phyloP scores from a whole-genome alignment of 2,888 invertebrate genomes.

The Scelioninae gen. 2 region DNA sequence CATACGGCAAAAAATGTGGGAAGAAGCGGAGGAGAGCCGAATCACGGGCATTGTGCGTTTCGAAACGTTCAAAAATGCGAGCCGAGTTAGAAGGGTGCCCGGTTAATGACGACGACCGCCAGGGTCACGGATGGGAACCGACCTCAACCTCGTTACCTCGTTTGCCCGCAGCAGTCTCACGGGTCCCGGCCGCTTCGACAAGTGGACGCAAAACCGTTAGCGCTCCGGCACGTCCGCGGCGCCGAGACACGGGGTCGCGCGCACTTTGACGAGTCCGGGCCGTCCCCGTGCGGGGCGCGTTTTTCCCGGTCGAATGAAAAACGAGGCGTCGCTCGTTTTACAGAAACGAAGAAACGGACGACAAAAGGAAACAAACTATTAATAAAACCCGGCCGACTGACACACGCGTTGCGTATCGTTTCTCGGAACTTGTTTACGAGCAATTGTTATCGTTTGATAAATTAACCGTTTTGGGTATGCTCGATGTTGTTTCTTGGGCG shows the following conservation, averaged over 20 bases:
- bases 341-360: slow-evolving; percentile 26
- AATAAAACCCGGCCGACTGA: slow-evolving; percentile 46
- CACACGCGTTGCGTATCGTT: slow-evolving; percentile 28
- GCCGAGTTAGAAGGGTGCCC: slow-evolving; percentile 52
- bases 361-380: slow-evolving; percentile 54
- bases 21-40: too few relatives aligned
- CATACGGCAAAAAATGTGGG: too few relatives aligned
- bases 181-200: slow-evolving; percentile 56
- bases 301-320: slow-evolving; percentile 47
- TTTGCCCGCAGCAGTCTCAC: slow-evolving; percentile 54
- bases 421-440: too few relatives aligned
- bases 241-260: slow-evolving; percentile 53
- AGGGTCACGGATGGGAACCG: slow-evolving; percentile 63
- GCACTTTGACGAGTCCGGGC: slow-evolving; percentile 44
- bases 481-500: too few relatives aligned
- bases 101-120: slow-evolving; percentile 62
- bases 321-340: slow-evolving; percentile 43
- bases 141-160: slow-evolving; percentile 66
- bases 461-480: too few relatives aligned
- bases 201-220: slow-evolving; percentile 64
- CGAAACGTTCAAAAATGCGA: slow-evolving; percentile 36
- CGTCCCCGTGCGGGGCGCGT: slow-evolving; percentile 44
- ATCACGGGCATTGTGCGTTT: too few relatives aligned
- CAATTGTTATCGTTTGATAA: too few relatives aligned
- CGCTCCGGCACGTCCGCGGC: slow-evolving; percentile 27